Percentiles rank a stretch among this genome's conserved stretches.
These are phyloP conservation scores for Zaprionus lachaisei DNA, from an alignment of 1,140 invertebrate genomes.

Conservation along the genomic window DNA sequence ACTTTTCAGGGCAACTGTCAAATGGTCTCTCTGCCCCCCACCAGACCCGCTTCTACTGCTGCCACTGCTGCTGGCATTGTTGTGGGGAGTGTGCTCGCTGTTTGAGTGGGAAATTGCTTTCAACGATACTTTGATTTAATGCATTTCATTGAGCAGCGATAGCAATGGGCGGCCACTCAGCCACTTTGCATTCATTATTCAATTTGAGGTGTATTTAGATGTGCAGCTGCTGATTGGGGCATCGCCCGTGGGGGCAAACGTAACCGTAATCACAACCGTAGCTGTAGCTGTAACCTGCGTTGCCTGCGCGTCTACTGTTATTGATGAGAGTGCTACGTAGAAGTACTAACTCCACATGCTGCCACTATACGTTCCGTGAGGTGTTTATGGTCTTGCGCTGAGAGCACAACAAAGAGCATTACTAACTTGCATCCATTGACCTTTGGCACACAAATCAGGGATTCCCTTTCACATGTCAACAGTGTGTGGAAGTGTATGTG, in stretches of 20 bases:
- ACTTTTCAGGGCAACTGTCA: slow-evolving; percentile 56
- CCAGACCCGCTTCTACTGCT: background rate
- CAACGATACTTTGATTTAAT: slow-evolving; percentile 82
- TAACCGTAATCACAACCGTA: background rate
- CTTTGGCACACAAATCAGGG: slow-evolving; percentile 54
- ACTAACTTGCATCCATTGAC: slow-evolving; percentile 42
- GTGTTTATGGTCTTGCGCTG: slow-evolving; percentile 8
- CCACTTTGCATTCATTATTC: slow-evolving; percentile 80
- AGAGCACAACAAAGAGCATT: slow-evolving; percentile 33
- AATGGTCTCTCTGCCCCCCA: background rate
- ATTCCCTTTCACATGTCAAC: slow-evolving; percentile 52
- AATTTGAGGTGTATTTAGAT: slow-evolving; percentile 79
- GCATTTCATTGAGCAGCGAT: slow-evolving; percentile 79
- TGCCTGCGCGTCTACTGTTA: slow-evolving; percentile 19
- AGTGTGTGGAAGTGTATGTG: background rate
- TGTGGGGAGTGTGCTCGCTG: background rate
- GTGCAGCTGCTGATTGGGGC: slow-evolving; percentile 63
- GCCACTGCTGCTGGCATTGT: background rate
- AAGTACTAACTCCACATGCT: background rate
- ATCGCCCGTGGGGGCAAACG: slow-evolving; percentile 10
- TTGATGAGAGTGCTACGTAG: slow-evolving; percentile 17
- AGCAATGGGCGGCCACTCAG: slow-evolving; percentile 57
- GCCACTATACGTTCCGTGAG: slow-evolving; percentile 2
- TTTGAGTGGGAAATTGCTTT: slow-evolving; percentile 62
- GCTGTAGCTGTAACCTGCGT: background rate